Percentiles rank a stretch among this genome's conserved stretches.
These are phyloP conservation scores for Trogon melanurus DNA, from an alignment of 2,113 vertebrate species.

Conservation along the genomic window DNA sequence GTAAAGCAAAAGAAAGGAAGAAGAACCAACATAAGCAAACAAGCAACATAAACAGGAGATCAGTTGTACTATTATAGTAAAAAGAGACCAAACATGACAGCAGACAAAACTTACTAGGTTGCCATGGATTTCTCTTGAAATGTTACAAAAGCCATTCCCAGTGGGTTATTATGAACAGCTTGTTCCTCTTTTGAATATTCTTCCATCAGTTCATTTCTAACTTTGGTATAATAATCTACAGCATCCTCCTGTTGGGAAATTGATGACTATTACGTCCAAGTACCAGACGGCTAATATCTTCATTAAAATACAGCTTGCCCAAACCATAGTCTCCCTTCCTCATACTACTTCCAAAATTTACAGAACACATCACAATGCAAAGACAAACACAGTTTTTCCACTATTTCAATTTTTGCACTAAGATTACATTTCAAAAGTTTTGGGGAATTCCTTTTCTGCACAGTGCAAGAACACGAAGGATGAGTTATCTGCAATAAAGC, in stretches of 20 bases:
- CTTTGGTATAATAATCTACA: slow-evolving; percentile 84
- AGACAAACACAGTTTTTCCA: not conserved
- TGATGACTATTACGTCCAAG: not conserved
- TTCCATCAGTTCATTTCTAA: slow-evolving; percentile 76
- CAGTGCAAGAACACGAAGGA: not conserved
- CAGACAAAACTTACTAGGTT: slow-evolving; percentile 80
- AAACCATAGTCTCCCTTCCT: not conserved
- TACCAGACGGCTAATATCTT: not conserved
- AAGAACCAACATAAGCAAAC: slow-evolving; percentile 22
- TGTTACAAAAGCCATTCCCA: slow-evolving; percentile 95
- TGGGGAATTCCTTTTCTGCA: not conserved
- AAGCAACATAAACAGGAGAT: not conserved
- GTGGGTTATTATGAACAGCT: slow-evolving; percentile 67
- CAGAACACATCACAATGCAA: not conserved
- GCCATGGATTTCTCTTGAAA: slow-evolving; percentile 91
- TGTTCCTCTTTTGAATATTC: slow-evolving; percentile 75
- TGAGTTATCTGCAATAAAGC: not conserved
- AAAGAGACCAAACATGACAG: not conserved
- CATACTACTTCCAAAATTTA: not conserved
- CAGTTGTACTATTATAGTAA: not conserved
- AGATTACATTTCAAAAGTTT: not conserved
- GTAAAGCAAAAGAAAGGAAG: slow-evolving; percentile 17
- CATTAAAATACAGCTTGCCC: not conserved
- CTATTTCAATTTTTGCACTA: not conserved
- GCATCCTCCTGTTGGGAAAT: slow-evolving; percentile 86